Base-by-base conservation (phyloP, 2,888 invertebrate species). In the Xestia rhomboidea region DNA sequence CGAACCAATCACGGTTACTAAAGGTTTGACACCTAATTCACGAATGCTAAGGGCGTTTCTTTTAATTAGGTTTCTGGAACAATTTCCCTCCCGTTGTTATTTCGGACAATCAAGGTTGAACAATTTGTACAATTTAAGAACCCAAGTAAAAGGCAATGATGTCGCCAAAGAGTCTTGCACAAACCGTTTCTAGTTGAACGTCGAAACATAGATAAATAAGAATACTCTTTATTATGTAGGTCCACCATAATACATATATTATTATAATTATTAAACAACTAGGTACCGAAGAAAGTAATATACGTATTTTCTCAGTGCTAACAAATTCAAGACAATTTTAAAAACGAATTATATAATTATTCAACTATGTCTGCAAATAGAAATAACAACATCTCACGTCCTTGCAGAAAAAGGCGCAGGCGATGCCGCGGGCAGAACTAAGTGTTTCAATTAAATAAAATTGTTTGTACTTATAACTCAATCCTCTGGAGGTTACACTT, bases 391-490 rank as follows among this genome's bases (percentile, higher is more conserved):
- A 49, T 24, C 21, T 51, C 27, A 44, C 38, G 34, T 76, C 15
- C 27, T 63, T 54, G 27, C 41, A 57, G n/a, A 49, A 62, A 83
- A 82, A 79, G 57, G 21, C 51, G 49, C 67, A 63, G 51, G 63
- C 63, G 62, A 74, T 18, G 67, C 15, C 80, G 57, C 70, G 46
- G 34, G 67, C 18, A 30, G 4, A 60, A 54, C 49, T 68, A 70
- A 79, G 57, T 74, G 80, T 63, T 63, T 82, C 84, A 82, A 82
- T 82, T 80, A 82, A 62, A 79, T 76, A 41, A 75, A 82, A 82
- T 79, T 74, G 84, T 80, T 83, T 72, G 81, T 46, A n/a, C 68
- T 67, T 62, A 54, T 34, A 84, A 57, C 79, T 70, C 49, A 62
- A 60, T 49, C 27, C 66, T 60, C 60, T 30, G 7, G 68, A 68